These are phyloP conservation scores for Peromyscus maniculatus DNA, from an alignment of 2,113 vertebrate genomes.

Conservation along the genomic window DNA sequence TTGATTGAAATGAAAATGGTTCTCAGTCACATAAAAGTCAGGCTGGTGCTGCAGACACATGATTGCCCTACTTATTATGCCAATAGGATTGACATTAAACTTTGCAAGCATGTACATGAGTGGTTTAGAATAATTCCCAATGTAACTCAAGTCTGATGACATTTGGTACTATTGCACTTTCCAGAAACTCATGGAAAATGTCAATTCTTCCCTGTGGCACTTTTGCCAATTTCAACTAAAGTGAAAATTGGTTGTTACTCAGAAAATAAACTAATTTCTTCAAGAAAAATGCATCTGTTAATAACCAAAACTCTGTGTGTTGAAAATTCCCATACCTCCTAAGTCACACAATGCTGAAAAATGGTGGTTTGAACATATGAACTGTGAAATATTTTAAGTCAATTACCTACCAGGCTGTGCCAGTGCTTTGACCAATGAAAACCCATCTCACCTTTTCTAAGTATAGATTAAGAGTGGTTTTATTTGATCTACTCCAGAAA, in stretches of 20 bases:
- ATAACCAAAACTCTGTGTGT: constrained; percentile 47
- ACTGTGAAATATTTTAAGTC: not conserved
- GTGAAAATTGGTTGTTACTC: constrained; percentile 56
- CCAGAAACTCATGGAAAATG: constrained; percentile 82
- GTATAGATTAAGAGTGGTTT: not conserved
- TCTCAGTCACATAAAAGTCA: not conserved
- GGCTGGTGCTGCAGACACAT: not conserved
- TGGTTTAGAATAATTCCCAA: constrained; percentile 46
- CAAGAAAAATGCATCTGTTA: constrained; percentile 54
- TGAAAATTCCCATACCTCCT: not conserved
- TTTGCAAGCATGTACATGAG: constrained; percentile 64
- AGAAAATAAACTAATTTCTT: constrained; percentile 64
- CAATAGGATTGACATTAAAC: constrained; percentile 61
- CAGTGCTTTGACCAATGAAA: not conserved
- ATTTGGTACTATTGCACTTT: constrained; percentile 69
- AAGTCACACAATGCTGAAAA: constrained; percentile 8
- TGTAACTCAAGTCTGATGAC: constrained; percentile 72
- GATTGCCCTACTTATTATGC: constrained; percentile 50
- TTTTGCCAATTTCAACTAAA: constrained; percentile 80
- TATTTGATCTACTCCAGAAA: not conserved
- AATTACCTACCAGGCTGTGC: not conserved
- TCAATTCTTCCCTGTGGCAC: constrained; percentile 74
- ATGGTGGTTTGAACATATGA: not conserved
- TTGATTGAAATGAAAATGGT: constrained; percentile 48
- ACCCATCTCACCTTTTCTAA: not conserved